Evolutionary conservation across 1,140 invertebrate species (phyloP).

Genomic region (Drosophila biarmipes): DNA sequence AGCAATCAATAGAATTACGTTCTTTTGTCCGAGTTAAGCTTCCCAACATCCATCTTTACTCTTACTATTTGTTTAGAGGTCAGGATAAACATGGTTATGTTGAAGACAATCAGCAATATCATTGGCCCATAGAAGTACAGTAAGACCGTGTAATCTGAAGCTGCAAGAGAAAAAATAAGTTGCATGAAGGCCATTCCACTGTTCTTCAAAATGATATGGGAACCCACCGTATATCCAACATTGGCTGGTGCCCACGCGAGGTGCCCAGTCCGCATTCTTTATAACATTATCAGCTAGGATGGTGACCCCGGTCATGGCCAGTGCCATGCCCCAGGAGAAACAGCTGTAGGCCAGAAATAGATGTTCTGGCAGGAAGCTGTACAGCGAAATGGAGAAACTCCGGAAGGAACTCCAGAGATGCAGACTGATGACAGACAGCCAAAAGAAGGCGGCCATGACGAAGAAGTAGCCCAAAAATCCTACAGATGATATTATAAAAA

Average conservation of each 20-base stretch:
- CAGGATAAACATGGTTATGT: conserved; percentile 88
- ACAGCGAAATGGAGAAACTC: not conserved
- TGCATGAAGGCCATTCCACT: not conserved
- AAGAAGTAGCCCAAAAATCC: conserved; percentile 90
- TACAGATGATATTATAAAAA: not conserved
- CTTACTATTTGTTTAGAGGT: conserved; percentile 86
- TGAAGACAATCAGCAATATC: conserved; percentile 88
- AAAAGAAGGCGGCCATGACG: conserved; percentile 90
- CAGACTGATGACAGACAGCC: conserved; percentile 91
- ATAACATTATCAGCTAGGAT: conserved; percentile 58
- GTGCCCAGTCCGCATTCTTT: conserved; percentile 73
- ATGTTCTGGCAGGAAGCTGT: conserved; percentile 50
- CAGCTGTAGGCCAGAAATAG: conserved; percentile 88
- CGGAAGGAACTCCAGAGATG: conserved; percentile 87
- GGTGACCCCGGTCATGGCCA: conserved; percentile 83
- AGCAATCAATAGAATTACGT: conserved; percentile 49
- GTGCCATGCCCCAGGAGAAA: conserved; percentile 89
- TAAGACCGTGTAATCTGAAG: conserved; percentile 82
- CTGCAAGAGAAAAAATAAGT: conserved; percentile 11
- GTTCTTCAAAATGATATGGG: not conserved
- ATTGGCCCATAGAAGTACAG: conserved; percentile 91
- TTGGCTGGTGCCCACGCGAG: conserved; percentile 84
- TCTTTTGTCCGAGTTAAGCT: conserved; percentile 27
- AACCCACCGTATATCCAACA: conserved; percentile 86
- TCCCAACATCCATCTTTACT: conserved; percentile 83